phyloP scores from a whole-genome alignment of 64 coral and sea anemone genomes.

The Stichodactyla mertensii region DNA sequence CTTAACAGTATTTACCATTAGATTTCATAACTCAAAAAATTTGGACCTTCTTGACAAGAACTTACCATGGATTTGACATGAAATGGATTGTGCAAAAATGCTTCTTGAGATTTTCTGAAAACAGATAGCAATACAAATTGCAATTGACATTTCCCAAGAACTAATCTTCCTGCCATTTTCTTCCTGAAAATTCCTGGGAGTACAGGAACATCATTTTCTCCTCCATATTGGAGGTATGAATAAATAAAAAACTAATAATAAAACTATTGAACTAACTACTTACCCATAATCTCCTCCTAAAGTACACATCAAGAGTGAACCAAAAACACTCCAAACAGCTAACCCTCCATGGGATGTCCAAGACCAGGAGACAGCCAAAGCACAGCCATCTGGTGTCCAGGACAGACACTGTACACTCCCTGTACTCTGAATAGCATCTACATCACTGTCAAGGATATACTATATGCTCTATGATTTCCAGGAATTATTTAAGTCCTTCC shows the following conservation, averaged over 20 bases:
- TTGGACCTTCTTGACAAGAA: neutral
- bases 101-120: slow-evolving; percentile 78
- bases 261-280: neutral
- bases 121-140: neutral
- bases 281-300: slow-evolving; percentile 93
- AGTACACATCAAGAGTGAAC: slow-evolving; percentile 89
- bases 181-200: too few species aligned
- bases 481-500: too few species aligned
- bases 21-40: too few species aligned
- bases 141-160: too few species aligned
- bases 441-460: neutral
- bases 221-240: too few species aligned
- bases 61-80: slow-evolving; percentile 92
- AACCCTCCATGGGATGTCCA: slow-evolving; percentile 92
- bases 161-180: too few species aligned
- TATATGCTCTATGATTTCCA: neutral
- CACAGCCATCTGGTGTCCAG: slow-evolving; percentile 97
- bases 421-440: slow-evolving; percentile 81
- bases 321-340: slow-evolving; percentile 98
- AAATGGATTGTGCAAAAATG: slow-evolving; percentile 76
- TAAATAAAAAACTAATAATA: neutral
- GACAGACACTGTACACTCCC: slow-evolving; percentile 86
- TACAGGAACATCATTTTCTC: too few species aligned
- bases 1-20: too few species aligned
- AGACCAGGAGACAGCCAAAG: slow-evolving; percentile 91